These are phyloP conservation scores for Dryococelus australis DNA, from an alignment of 2,888 invertebrate species.

Conservation along the genomic window DNA sequence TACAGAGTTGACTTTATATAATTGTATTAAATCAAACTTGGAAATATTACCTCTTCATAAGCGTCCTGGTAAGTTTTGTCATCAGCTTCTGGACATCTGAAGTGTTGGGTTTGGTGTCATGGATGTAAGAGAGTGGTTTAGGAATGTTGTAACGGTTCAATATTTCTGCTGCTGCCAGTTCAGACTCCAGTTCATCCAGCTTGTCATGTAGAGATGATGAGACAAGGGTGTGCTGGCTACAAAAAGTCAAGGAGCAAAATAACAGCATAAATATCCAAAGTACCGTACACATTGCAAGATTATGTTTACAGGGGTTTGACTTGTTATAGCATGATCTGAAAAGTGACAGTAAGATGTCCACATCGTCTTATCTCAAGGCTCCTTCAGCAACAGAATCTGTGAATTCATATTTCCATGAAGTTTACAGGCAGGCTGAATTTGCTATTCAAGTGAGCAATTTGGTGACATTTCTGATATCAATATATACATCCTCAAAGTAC, in stretches of 20 bases:
- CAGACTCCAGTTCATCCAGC: slow-evolving; percentile 61
- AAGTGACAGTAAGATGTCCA: too few relatives aligned
- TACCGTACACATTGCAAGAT: not conserved
- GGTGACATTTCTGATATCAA: too few relatives aligned
- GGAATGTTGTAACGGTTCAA: slow-evolving; percentile 61
- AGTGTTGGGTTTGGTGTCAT: slow-evolving; percentile 56
- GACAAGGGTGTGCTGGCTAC: slow-evolving; percentile 38
- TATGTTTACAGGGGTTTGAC: not conserved
- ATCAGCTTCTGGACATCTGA: slow-evolving; percentile 51
- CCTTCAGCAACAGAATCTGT: not conserved
- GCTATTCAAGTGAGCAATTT: too few relatives aligned
- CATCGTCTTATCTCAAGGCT: not conserved
- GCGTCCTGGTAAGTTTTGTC: slow-evolving; percentile 43
- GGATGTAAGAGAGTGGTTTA: slow-evolving; percentile 61
- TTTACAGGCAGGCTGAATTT: too few relatives aligned
- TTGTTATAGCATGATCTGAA: too few relatives aligned
- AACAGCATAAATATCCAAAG: not conserved
- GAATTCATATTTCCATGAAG: too few relatives aligned
- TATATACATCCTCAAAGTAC: too few relatives aligned
- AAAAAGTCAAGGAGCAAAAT: slow-evolving; percentile 29
- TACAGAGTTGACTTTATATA: too few relatives aligned
- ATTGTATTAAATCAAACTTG: too few relatives aligned
- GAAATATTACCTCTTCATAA: slow-evolving; percentile 41
- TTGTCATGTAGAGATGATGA: slow-evolving; percentile 30
- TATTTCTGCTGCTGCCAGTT: slow-evolving; percentile 63